Conservation (phyloP, 2,113 vertebrate species). For the Dolichotis patagonum region DNA sequence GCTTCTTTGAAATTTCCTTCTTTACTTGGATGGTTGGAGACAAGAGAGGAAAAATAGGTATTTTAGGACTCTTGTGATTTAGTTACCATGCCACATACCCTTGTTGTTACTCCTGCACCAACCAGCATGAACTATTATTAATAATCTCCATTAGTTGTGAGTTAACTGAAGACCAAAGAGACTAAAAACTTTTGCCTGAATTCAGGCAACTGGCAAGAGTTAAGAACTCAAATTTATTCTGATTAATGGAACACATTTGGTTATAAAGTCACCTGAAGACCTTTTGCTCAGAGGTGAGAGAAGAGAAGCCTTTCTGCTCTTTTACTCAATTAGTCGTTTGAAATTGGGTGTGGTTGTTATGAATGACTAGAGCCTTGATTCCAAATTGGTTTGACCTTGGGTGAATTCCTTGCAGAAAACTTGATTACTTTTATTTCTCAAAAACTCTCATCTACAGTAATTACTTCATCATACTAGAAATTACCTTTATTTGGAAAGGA, state of each 20-base stretch:
- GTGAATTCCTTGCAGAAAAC: constrained; percentile 17
- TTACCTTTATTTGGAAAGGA: constrained; percentile 33
- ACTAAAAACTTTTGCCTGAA: constrained; percentile 38
- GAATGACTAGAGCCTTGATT: constrained; percentile 1
- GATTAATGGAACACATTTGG: neutral
- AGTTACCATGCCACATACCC: neutral
- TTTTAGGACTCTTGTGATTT: neutral
- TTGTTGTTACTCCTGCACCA: neutral
- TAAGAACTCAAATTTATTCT: constrained; percentile 11
- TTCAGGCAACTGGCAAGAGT: neutral
- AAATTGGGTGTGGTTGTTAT: neutral
- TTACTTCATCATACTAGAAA: constrained; percentile 26
- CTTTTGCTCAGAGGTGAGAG: neutral
- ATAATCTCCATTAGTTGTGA: neutral
- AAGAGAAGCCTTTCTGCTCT: neutral
- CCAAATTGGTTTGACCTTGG: neutral
- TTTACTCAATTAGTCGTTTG: neutral
- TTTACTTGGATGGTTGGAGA: neutral
- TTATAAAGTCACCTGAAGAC: neutral
- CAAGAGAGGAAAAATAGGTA: neutral
- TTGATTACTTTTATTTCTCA: neutral
- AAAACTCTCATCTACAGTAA: neutral
- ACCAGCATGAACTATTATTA: constrained; percentile 3
- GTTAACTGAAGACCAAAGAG: constrained; percentile 19
- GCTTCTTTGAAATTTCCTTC: neutral